Percentiles rank a stretch among this genome's conserved stretches.
phyloP scores from a whole-genome alignment of 2,888 invertebrate species.

The Liodrosophila aerea region DNA sequence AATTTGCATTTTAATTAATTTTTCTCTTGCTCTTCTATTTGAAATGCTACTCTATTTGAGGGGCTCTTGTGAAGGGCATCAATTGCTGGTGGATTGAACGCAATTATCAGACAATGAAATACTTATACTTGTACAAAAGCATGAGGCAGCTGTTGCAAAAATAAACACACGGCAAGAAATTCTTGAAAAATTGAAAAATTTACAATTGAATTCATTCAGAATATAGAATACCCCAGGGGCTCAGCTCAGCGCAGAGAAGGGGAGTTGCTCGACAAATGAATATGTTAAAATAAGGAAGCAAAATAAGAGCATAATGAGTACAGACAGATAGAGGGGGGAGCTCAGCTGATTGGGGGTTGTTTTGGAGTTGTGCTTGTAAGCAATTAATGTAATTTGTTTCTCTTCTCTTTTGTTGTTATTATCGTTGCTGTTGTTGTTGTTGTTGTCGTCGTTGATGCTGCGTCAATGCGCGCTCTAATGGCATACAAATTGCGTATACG shows the following conservation, averaged over 20 bases:
- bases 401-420: neutral
- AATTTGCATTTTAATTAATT: slow-evolving; percentile 72
- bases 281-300: slow-evolving; percentile 36
- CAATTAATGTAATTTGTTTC: slow-evolving; percentile 73
- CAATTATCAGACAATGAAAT: slow-evolving; percentile 63
- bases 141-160: slow-evolving; percentile 40
- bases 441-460: slow-evolving; percentile 7
- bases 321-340: neutral
- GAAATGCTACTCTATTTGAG: slow-evolving; percentile 12
- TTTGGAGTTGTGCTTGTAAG: slow-evolving; percentile 43
- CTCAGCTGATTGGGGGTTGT: slow-evolving; percentile 5
- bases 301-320: slow-evolving; percentile 5
- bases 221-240: slow-evolving; percentile 11
- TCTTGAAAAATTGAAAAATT: slow-evolving; percentile 39
- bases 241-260: neutral
- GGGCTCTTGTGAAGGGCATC: slow-evolving; percentile 1
- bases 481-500: slow-evolving; percentile 68
- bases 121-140: slow-evolving; percentile 7
- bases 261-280: slow-evolving; percentile 36
- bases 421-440: neutral
- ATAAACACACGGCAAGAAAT: slow-evolving; percentile 17
- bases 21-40: slow-evolving; percentile 21
- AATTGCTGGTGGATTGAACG: slow-evolving; percentile 43
- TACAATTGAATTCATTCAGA: slow-evolving; percentile 58
- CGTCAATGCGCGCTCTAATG: slow-evolving; percentile 39